Evolutionary conservation across 2,888 invertebrate species (phyloP), one percentile per base, ranked within the genome.

Genomic region (Caenorhabditis doughertyi): DNA sequence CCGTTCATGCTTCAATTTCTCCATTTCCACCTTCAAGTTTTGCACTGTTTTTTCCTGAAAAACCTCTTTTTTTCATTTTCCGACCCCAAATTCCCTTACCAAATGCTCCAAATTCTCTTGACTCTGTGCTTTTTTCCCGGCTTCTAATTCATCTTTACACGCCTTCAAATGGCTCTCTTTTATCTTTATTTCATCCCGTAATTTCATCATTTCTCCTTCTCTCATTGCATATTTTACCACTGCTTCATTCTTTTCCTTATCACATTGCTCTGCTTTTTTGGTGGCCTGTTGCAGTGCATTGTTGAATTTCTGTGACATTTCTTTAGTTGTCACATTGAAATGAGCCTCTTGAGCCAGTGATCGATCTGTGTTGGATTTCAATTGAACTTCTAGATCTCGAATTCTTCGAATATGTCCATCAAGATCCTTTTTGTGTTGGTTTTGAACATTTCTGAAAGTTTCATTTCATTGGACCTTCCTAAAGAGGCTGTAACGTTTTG

Each of bases 191-290:
- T 87, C 86, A 1, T 85, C 84, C 18, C 79, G 53, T 42, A 89
- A 23, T 39, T 79, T 79, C 86, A 90, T 86, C 44, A 90, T 73
- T 81, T 90, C 90, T 0, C 85, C 85, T 64, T 90, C 90, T 51
- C 88, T 44, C 83, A 84, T 86, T n/a, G 90, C 90, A 53, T 89
- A 90, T 74, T 89, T 89, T 58, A 90, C 85, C 32, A 90, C 90
- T 5, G 90, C 87, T 27, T 85, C 89, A 55, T 90, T 88, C 70
- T 89, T 89, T 35, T 89, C 90, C 23, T 74, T 84, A 18, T 88
- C 87, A 9, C 87, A 84, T 39, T 72, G 55, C 11, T 89, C 89
- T 18, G 83, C 81, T 56, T 85, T 85, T 72, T 85, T 85, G 16
- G 86, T 87, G 11, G 89, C 65, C 89, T 86, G 84, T 18, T 83